phyloP scores from a whole-genome alignment of 2,888 invertebrate species.

The Helobdella robusta region DNA sequence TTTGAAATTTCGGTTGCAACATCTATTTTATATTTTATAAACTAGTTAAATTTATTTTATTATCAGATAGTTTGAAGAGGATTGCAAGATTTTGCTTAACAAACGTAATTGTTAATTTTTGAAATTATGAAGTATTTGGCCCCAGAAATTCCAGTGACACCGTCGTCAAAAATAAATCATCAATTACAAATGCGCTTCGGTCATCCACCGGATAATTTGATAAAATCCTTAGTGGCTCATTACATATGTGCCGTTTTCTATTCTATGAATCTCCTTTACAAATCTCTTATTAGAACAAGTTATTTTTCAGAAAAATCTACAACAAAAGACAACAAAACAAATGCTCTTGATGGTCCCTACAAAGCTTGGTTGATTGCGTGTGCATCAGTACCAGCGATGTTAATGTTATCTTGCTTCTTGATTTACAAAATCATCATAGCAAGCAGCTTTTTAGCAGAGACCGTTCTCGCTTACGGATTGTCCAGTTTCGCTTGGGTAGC shows the following conservation, averaged over 20 bases:
- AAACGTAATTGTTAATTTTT: no score
- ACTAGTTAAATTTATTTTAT: no score
- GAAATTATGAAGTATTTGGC: conserved; percentile 24
- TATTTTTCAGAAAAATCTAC: conserved; percentile 8
- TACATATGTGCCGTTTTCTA: conserved; percentile 26
- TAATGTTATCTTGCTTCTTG: conserved; percentile 12
- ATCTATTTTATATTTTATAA: no score
- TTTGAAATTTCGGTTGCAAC: no score
- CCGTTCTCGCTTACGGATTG: conserved; percentile 20
- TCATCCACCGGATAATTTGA: conserved; percentile 23
- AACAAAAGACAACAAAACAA: conserved; percentile 1
- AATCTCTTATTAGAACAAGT: neutral
- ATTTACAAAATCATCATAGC: conserved; percentile 23
- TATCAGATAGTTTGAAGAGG: no score
- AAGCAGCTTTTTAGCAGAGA: conserved; percentile 7
- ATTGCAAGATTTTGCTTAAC: no score
- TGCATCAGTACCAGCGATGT: conserved; percentile 11
- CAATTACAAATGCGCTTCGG: conserved; percentile 21
- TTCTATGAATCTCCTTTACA: conserved; percentile 21
- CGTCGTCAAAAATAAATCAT: conserved; percentile 21
- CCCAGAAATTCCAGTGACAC: conserved; percentile 25
- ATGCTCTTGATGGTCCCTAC: conserved; percentile 1
- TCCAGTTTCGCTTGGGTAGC: conserved; percentile 15
- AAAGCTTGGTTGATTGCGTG: conserved; percentile 20
- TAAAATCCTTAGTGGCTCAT: conserved; percentile 24